Percentiles rank a stretch among this genome's conserved stretches.
Conservation (phyloP, 2,888 invertebrate species). For the Eudemis profundana region DNA sequence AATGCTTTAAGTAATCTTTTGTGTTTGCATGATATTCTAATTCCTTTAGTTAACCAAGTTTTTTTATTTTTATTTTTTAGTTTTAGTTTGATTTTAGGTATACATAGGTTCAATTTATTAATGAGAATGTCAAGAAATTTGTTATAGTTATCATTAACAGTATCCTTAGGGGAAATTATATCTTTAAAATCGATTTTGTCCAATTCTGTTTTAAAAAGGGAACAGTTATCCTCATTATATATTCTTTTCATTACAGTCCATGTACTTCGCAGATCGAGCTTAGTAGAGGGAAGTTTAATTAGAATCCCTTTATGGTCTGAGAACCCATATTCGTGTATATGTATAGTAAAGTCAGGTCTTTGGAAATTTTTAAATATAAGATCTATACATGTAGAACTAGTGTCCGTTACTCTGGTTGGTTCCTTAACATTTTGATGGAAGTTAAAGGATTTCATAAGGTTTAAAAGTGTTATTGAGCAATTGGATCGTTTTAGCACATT, state of each 20-base stretch:
- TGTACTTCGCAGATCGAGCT: background rate
- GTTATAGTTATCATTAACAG: background rate
- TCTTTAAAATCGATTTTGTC: background rate
- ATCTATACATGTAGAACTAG: background rate
- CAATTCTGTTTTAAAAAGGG: background rate
- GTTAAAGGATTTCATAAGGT: no score
- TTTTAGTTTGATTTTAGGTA: conserved; percentile 7
- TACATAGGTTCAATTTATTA: background rate
- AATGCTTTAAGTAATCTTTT: background rate
- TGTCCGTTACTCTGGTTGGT: background rate
- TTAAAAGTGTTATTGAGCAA: background rate
- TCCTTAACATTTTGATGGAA: background rate
- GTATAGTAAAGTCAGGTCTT: background rate
- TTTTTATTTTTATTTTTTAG: background rate
- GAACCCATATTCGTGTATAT: background rate
- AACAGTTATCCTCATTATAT: background rate
- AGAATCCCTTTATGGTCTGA: background rate
- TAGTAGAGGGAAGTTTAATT: background rate
- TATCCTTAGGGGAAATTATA: background rate
- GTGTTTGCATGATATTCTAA: no score
- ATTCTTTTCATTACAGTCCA: conserved; percentile 3
- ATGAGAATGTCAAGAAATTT: background rate
- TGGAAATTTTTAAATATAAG: background rate
- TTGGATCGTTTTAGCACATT: no score
- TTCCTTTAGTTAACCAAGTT: conserved; percentile 11